Base-by-base conservation (phyloP, 2,797 vertebrate genomes). In the Enteromius afrohamiltoni region DNA sequence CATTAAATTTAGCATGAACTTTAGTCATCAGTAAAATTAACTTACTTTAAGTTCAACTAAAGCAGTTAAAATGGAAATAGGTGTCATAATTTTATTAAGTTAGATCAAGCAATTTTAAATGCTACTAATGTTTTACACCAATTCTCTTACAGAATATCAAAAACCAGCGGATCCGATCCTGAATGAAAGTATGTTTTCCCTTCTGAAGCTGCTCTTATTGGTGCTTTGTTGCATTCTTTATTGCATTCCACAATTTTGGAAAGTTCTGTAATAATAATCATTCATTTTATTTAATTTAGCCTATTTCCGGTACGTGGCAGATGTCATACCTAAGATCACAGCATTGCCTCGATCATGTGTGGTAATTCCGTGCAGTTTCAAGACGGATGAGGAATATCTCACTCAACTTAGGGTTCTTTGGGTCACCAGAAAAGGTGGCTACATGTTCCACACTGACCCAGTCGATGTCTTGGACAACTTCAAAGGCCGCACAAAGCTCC, bases 341-440 rank as follows among this genome's bases (percentile, higher is more conserved):
- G 93, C 91, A 11, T 83, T 93, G 82, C 85, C 83, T 2, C 14
- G 23, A n/a, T 93, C 93, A 53, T 93, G 91, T 85, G 92, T 94
- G 80, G 91, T 94, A 75, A 91, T 93, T 71, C 92, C 93, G 0
- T 94, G 93, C 84, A 89, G 70, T 82, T 91, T 93, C 47, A 76
- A 88, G 10, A 11, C 75, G 0, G 76, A 69, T 0, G 51, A 85
- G 0, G 16, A 21, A 13, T 16, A 7, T 1, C 13, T 89, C 19
- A 83, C 68, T 2, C 16, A 4, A 1, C 83, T 90, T 1, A 86
- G 90, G 3, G 89, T 89, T 11, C 87, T 91, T 49, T 94, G 92
- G 92, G 55, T 84, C 64, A 90, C 89, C 79, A 88, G 60, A 47
- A 71, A 0, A 0, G 90, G 91, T 1, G 86, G 75, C 0, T n/a